Conservation (phyloP, 2,888 invertebrate genomes). For the Ophioninae sp. region DNA sequence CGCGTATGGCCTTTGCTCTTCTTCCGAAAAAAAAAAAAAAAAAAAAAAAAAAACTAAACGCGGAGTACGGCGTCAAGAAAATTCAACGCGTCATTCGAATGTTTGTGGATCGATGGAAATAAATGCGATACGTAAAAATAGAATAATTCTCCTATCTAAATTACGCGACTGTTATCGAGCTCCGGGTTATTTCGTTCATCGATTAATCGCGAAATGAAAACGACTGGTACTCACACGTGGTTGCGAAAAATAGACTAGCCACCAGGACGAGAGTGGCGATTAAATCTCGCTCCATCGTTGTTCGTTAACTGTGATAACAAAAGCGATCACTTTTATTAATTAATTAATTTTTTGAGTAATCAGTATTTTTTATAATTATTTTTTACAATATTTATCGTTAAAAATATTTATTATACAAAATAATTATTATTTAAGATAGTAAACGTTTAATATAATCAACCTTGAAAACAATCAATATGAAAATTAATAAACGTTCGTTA, state of each 20-base stretch:
- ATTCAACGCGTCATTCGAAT: too few relatives aligned
- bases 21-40: conserved; percentile 1
- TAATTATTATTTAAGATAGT: too few relatives aligned
- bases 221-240: conserved; percentile 67
- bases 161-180: not conserved
- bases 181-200: not conserved
- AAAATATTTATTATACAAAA: too few relatives aligned
- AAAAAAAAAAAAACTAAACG: conserved; percentile 3
- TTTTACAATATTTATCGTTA: too few relatives aligned
- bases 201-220: conserved; percentile 9
- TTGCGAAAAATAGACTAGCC: conserved; percentile 65
- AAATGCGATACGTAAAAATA: too few relatives aligned
- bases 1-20: conserved; percentile 32
- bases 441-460: too few relatives aligned
- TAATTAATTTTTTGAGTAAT: not conserved
- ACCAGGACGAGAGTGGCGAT: conserved; percentile 65
- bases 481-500: too few relatives aligned
- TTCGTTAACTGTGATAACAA: conserved; percentile 2
- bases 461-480: too few relatives aligned
- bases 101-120: not conserved
- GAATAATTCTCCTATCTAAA: not conserved
- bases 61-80: not conserved
- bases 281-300: conserved; percentile 66
- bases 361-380: not conserved
- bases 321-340: conserved; percentile 12